Evolutionary conservation across 2,797 vertebrate species (phyloP).

Genomic region (Coluber constrictor): DNA sequence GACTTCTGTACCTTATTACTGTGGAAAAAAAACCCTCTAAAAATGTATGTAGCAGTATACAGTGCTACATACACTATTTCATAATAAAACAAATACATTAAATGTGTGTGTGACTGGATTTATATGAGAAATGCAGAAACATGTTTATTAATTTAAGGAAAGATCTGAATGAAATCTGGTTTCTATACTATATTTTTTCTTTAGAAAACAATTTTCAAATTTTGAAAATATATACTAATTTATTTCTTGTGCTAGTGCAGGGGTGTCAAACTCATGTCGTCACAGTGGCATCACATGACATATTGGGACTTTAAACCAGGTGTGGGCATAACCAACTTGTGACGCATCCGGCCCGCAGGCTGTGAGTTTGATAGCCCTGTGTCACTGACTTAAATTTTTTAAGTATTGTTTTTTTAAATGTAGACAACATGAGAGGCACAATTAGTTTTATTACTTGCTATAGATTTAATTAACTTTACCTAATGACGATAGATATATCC

Average conservation of each 20-base stretch:
- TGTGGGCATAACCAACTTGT: too few species aligned
- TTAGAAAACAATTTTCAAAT: not conserved
- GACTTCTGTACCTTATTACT: not conserved
- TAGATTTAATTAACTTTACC: not conserved
- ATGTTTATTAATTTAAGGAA: slow-evolving; percentile 1
- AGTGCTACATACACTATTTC: not conserved
- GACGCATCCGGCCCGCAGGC: too few species aligned
- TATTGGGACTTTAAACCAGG: too few species aligned
- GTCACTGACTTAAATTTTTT: not conserved
- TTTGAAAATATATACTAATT: not conserved
- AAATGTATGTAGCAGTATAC: not conserved
- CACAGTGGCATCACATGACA: too few species aligned
- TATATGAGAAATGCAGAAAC: not conserved
- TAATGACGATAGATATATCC: not conserved
- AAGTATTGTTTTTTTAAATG: not conserved
- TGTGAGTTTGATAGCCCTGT: not conserved
- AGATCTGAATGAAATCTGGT: not conserved
- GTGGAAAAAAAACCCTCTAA: not conserved
- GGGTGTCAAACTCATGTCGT: too few species aligned
- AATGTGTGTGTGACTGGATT: not conserved
- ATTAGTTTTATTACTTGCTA: not conserved
- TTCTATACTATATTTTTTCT: not conserved
- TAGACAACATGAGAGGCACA: not conserved
- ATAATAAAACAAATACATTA: slow-evolving; percentile 4
- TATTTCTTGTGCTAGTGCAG: not conserved